A percentile compares a stretch with the other conserved stretches of the same genome.
These are phyloP conservation scores for Leptopilina clavipes DNA, from an alignment of 1,140 invertebrate species.

Conservation along the genomic window DNA sequence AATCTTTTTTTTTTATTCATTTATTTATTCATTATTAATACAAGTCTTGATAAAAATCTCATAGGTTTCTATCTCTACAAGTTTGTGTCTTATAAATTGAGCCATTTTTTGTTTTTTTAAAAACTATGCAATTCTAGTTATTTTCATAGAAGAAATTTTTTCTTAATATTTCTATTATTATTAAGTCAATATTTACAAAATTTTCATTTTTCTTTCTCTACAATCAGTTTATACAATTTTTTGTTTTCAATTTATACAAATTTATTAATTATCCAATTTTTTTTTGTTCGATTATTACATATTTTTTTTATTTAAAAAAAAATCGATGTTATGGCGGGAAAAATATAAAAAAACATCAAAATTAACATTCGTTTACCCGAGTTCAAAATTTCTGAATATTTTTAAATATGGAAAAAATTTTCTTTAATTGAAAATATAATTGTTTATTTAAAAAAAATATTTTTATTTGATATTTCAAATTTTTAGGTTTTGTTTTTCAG, in stretches of 20 bases:
- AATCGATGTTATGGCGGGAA: too few relatives aligned
- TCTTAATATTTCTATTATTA: neutral
- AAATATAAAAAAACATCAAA: too few relatives aligned
- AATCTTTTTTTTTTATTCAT: neutral
- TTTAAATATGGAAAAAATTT: too few relatives aligned
- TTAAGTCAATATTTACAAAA: neutral
- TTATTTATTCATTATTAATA: neutral
- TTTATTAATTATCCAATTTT: neutral
- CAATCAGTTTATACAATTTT: constrained; percentile 1
- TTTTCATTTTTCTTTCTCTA: neutral
- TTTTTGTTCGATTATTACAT: neutral
- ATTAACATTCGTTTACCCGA: too few relatives aligned
- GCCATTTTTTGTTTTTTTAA: neutral
- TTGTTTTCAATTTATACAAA: neutral
- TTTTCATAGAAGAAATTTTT: constrained; percentile 9
- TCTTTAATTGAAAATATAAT: too few relatives aligned
- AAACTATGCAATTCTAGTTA: constrained; percentile 6
- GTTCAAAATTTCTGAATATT: too few relatives aligned
- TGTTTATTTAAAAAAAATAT: too few relatives aligned
- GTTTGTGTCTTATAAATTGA: constrained; percentile 16
- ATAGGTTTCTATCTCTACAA: constrained; percentile 24
- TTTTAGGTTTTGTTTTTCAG: too few relatives aligned
- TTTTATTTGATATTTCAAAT: too few relatives aligned
- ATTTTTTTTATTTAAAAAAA: too few relatives aligned
- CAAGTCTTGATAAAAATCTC: constrained; percentile 26